Evolutionary conservation across 2,888 invertebrate species (phyloP), one percentile per base, ranked within the genome.

Genomic region (Strigamia maritima): DNA sequence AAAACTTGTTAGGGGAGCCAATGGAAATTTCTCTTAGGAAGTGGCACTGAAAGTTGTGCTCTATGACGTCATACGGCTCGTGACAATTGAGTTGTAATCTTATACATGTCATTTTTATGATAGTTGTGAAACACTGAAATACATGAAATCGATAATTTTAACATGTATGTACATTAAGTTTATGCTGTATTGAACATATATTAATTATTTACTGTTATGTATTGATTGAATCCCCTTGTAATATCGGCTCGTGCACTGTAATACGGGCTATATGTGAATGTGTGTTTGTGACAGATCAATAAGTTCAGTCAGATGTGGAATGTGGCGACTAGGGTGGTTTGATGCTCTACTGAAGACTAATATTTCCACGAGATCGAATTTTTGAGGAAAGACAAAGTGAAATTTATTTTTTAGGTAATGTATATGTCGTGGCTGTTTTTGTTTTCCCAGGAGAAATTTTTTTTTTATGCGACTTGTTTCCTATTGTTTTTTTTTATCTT

Each of bases 231-330:
- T n/a, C 70, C 26, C 24, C 70, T 28, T 70, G 70, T 70, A 26
- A n/a, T 70, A 70, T 26, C 28, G 70, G 24, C 14, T 14, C 28
- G 1, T 26, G 70, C 16, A 28, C 28, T 26, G 26, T 70, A 26
- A 28, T 26, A 28, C 28, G 70, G 70, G 24, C 14, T 70, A 26
- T 49, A 49, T 70, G 70, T 28, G 28, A 4, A 26, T 70, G 70
- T 70, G 28, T 70, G 70, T 70, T 14, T 70, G 28, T 70, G 28
- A 70, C 70, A 70, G 70, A 70, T 70, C 70, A 70, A 70, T 70
- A 70, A 70, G 70, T 70, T 70, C 70, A 70, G 70, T n/a, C 26
- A 28, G 28, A 70, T 70, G 70, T 70, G 70, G 70, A 70, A 70
- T 28, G 70, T 70, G 70, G 70, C 28, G 28, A 70, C 70, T 70